A percentile compares a stretch with the other conserved stretches of the same genome.
These are phyloP conservation scores for Onychorhynchus coronatus DNA, from an alignment of 2,113 vertebrate genomes.

Conservation along the genomic window DNA sequence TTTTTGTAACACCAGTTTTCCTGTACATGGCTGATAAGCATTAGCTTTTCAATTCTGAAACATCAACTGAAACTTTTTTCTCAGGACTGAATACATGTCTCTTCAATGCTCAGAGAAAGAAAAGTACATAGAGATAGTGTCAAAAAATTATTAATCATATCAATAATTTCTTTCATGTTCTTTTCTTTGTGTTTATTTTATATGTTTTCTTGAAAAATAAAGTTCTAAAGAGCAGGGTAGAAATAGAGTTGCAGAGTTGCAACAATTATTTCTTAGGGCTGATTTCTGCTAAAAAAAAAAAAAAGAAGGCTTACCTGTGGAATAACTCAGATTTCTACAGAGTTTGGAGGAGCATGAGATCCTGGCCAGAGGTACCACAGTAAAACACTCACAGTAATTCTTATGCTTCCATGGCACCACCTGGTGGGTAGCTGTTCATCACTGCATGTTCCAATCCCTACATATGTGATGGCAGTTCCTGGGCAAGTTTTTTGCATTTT, in stretches of 20 bases:
- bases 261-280: background rate
- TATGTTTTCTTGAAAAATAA: background rate
- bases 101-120: background rate
- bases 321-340: background rate
- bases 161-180: background rate
- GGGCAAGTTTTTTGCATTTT: background rate
- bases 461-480: accelerated
- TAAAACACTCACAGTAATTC: background rate
- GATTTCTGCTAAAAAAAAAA: background rate
- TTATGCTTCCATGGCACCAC: background rate
- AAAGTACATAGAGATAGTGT: background rate
- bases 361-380: accelerated
- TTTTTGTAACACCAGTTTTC: background rate
- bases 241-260: background rate
- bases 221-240: background rate
- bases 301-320: background rate
- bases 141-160: background rate
- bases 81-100: background rate
- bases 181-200: background rate
- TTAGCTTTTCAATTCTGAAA: background rate
- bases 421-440: background rate
- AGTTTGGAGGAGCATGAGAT: background rate
- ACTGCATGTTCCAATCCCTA: background rate
- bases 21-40: background rate
- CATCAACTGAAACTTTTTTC: background rate